These are phyloP conservation scores for Enteromius radiatus DNA, from an alignment of 2,797 vertebrate species.

Conservation along the genomic window DNA sequence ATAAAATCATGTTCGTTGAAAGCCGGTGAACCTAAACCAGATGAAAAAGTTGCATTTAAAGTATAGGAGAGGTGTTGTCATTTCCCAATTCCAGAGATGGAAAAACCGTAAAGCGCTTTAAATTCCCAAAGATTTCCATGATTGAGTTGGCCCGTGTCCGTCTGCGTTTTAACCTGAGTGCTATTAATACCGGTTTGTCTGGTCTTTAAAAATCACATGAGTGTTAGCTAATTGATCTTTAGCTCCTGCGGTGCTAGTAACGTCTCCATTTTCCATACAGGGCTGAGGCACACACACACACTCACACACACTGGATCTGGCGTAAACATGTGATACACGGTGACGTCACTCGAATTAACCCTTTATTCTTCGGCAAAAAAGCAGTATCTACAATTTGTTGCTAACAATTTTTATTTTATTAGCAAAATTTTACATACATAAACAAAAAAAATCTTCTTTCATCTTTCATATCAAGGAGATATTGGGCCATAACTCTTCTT, in stretches of 20 bases:
- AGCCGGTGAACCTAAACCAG: neutral
- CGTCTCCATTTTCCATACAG: constrained; percentile 32
- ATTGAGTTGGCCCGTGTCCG: constrained; percentile 19
- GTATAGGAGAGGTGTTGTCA: constrained; percentile 23
- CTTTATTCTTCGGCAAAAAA: neutral
- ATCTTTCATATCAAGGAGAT: too few species aligned
- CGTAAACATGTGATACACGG: constrained; percentile 13
- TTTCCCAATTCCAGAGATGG: constrained; percentile 39
- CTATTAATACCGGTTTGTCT: constrained; percentile 55
- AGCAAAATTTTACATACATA: too few species aligned
- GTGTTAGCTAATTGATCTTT: constrained; percentile 24
- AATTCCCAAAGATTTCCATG: constrained; percentile 58
- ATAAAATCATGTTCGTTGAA: neutral
- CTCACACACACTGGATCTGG: neutral
- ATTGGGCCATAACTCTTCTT: neutral
- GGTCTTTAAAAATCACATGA: constrained; percentile 56
- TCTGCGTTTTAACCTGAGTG: constrained; percentile 24
- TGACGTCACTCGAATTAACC: constrained; percentile 16
- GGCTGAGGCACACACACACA: neutral
- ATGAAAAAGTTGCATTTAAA: constrained; percentile 46
- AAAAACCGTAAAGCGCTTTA: constrained; percentile 32
- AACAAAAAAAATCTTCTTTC: too few species aligned
- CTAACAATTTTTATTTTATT: too few species aligned
- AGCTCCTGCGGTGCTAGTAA: neutral
- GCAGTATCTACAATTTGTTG: too few species aligned